Evolutionary conservation across 2,797 vertebrate genomes (phyloP), one percentile per base, ranked within the genome.

Genomic region (Hemibagrus guttatus): DNA sequence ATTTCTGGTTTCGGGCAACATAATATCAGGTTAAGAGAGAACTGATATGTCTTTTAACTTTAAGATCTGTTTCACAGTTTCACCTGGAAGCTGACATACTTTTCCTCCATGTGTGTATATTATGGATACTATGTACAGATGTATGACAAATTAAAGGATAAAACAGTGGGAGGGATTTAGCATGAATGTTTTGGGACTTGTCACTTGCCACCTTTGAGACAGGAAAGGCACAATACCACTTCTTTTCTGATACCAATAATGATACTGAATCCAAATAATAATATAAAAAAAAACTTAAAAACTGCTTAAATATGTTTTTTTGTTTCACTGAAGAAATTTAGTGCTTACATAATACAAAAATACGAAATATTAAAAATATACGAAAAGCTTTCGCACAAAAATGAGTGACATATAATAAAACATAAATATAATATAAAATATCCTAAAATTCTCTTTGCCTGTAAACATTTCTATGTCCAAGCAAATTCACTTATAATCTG

Each of bases 71-170:
- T 78, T 59, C 21, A n/a, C 63, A 14, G 21, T 61, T 71, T 87
- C 64, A 87, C 35, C 35, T 35, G 17, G 31, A 39, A 69, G 46
- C 64, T 81, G 63, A 59, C 6, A 49, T 71, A 71, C n/a, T n/a
- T 87, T 81, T 78, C 64, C 52, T 52, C 68, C 61, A 31, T 84
- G 21, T 87, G 66, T 69, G 66, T 75, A 17, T 64, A 72, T 84
- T 35, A 82, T 83, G 76, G 85, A 86, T 88, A 84, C 84, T 69
- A 13, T 46, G 1, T 72, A n/a, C 21, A 72, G 9, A 46, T 46
- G 39, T 8, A 8, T 28, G 2, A 39, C 31, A 21, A 39, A 71
- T 68, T 31, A 35, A 35, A 68, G 23, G n/a, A n/a, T 19, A 63
- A 63, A 28, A 64, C n/a, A 66, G 6, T 17, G 28, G 16, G 31